Percentiles rank a stretch among this genome's conserved stretches.
Evolutionary conservation across 2,888 invertebrate species (phyloP).

Genomic region (Mimas tiliae): DNA sequence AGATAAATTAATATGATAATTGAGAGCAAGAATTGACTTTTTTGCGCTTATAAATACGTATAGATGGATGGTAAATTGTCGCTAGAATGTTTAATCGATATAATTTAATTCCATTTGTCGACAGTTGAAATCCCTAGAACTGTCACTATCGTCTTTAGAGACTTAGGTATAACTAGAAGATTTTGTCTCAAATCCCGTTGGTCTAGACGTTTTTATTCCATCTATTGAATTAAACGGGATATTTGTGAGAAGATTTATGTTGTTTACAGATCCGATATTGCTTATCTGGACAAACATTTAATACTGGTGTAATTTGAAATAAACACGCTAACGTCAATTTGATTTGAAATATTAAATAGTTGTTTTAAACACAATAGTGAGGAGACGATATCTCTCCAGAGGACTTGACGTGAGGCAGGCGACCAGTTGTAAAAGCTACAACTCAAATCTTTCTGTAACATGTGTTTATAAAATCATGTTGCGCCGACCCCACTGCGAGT

Average conservation of each 20-base stretch:
- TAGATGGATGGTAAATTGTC: too few relatives aligned
- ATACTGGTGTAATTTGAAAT: not conserved
- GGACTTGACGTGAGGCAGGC: too few relatives aligned
- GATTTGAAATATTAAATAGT: not conserved
- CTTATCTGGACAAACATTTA: not conserved
- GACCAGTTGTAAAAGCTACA: too few relatives aligned
- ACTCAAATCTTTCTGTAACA: too few relatives aligned
- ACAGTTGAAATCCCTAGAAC: conserved; percentile 32
- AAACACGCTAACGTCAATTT: not conserved
- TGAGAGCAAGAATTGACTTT: too few relatives aligned
- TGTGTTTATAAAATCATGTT: too few relatives aligned
- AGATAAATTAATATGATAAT: too few relatives aligned
- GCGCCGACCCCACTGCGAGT: too few relatives aligned
- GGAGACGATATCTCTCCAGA: too few relatives aligned
- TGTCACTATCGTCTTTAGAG: conserved; percentile 32
- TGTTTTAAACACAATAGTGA: not conserved
- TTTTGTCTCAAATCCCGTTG: conserved; percentile 49
- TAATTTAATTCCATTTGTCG: conserved; percentile 8
- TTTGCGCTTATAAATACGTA: too few relatives aligned
- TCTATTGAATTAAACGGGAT: conserved; percentile 34
- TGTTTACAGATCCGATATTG: not conserved
- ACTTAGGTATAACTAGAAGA: conserved; percentile 39
- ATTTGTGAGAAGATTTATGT: conserved; percentile 21
- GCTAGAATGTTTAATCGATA: not conserved
- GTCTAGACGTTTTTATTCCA: conserved; percentile 37